Percentiles rank a stretch among this genome's conserved stretches.
Evolutionary conservation across 2,797 vertebrate genomes (phyloP).

Genomic region (Rallus crepitans): DNA sequence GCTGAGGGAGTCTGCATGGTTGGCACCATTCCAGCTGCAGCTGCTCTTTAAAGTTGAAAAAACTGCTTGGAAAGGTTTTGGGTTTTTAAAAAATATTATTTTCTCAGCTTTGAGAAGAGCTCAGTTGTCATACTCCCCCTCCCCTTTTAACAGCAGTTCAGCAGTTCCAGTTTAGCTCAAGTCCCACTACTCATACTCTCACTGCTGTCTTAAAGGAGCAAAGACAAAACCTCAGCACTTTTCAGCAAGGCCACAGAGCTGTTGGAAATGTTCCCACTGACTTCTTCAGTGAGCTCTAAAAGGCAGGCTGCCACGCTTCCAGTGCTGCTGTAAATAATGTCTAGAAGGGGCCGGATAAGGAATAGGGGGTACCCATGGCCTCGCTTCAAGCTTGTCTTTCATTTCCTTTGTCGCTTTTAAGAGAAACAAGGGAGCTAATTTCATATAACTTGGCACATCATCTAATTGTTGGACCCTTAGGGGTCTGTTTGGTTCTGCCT

Average conservation of each 20-base stretch:
- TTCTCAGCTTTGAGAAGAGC: background rate
- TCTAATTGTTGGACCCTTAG: background rate
- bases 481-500: background rate
- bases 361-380: background rate
- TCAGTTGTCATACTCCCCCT: background rate
- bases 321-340: conserved; percentile 42
- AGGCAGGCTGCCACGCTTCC: background rate
- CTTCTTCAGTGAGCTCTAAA: conserved; percentile 50
- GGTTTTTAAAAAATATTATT: background rate
- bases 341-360: conserved; percentile 24
- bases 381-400: background rate
- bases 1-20: conserved; percentile 6
- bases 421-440: conserved; percentile 19
- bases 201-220: conserved; percentile 21
- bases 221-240: conserved; percentile 45
- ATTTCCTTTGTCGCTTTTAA: conserved; percentile 38
- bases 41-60: conserved; percentile 61
- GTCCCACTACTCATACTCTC: background rate
- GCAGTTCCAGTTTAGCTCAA: background rate
- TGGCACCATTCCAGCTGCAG: conserved; percentile 57
- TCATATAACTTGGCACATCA: background rate
- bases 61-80: background rate
- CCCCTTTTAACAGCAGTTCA: background rate
- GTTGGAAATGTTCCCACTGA: conserved; percentile 44
- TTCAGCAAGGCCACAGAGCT: conserved; percentile 28